Evolutionary conservation across 1,140 invertebrate genomes (phyloP).

Genomic region (Cotesia typhae): DNA sequence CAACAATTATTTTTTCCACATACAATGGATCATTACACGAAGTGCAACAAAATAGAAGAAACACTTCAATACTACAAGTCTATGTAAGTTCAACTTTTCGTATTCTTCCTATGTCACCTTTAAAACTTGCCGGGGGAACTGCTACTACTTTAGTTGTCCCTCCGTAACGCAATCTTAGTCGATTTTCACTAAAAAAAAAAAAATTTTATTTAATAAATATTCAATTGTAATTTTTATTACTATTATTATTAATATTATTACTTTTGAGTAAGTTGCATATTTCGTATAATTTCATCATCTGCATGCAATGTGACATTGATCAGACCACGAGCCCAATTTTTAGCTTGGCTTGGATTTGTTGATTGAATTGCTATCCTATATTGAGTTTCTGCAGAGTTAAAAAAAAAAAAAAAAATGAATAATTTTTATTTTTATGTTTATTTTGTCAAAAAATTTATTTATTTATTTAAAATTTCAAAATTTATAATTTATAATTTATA

Average conservation of each 20-base stretch:
- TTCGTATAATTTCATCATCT: conserved; percentile 76
- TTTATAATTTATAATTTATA: too few species aligned
- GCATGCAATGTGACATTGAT: conserved; percentile 79
- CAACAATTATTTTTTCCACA: conserved; percentile 76
- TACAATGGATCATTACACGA: conserved; percentile 86
- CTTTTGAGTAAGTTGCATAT: conserved; percentile 79
- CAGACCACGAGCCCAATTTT: conserved; percentile 84
- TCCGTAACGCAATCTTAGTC: conserved; percentile 78
- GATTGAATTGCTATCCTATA: conserved; percentile 81
- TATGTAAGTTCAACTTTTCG: conserved; percentile 77
- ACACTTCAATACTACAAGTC: conserved; percentile 84
- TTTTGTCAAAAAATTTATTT: too few species aligned
- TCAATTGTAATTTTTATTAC: conserved; percentile 28
- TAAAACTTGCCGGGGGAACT: conserved; percentile 75
- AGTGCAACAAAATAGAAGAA: conserved; percentile 80
- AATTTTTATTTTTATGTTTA: neutral
- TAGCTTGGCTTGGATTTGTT: conserved; percentile 79
- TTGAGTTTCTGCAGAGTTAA: conserved; percentile 72
- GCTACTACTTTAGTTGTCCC: conserved; percentile 77
- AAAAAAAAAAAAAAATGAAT: neutral
- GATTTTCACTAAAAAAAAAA: conserved; percentile 65
- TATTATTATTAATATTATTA: conserved; percentile 41
- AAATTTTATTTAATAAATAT: conserved; percentile 28
- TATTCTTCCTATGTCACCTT: conserved; percentile 75
- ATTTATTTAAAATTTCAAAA: neutral